Conservation (phyloP, 1,140 invertebrate genomes). For the Diachasma alloeum region DNA sequence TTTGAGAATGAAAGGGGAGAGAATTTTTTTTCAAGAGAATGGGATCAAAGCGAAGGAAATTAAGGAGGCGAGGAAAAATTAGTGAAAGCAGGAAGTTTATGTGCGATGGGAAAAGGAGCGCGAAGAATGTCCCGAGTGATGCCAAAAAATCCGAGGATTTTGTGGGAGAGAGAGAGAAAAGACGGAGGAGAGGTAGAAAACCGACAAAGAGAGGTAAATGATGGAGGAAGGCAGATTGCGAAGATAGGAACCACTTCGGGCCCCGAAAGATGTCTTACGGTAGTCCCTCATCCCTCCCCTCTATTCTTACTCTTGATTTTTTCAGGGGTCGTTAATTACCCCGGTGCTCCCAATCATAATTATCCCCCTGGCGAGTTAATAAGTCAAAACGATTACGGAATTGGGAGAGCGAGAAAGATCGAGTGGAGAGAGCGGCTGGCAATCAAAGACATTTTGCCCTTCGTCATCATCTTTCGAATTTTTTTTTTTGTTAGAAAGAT, state of each 20-base stretch:
- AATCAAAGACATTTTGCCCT: constrained; percentile 22
- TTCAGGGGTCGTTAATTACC: constrained; percentile 47
- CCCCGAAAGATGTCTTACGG: constrained; percentile 2
- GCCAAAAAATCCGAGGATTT: neutral
- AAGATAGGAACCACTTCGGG: neutral
- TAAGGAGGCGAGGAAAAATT: constrained; percentile 10
- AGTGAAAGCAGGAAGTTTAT: constrained; percentile 18
- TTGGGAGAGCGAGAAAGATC: constrained; percentile 29
- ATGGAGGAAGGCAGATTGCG: constrained; percentile 2
- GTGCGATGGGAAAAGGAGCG: neutral
- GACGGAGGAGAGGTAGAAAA: neutral
- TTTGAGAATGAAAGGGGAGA: no score
- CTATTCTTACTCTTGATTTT: neutral
- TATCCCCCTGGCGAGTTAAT: constrained; percentile 44
- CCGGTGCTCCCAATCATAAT: constrained; percentile 42
- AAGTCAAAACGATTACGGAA: constrained; percentile 43
- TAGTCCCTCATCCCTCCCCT: neutral
- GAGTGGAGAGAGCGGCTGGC: constrained; percentile 2
- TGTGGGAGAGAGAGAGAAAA: neutral
- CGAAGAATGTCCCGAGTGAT: neutral
- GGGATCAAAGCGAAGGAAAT: neutral
- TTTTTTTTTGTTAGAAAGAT: neutral
- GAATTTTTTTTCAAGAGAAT: neutral
- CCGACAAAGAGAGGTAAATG: neutral
- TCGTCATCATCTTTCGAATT: neutral